Conservation (phyloP, 2,888 invertebrate genomes). For the Biston stratarius region DNA sequence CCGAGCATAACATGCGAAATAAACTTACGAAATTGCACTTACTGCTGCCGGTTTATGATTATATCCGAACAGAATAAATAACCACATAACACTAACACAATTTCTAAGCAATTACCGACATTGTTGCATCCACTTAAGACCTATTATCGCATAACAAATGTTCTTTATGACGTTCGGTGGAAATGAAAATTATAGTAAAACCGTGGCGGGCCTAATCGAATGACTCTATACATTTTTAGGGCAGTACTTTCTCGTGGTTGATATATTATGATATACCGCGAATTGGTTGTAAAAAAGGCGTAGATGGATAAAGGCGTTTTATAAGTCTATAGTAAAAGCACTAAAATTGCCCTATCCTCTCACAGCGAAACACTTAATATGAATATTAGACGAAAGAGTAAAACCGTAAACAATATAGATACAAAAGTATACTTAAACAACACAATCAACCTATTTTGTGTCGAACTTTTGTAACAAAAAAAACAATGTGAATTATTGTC, state of each 20-base stretch:
- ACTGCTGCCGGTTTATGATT: constrained; percentile 56
- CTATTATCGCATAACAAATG: constrained; percentile 36
- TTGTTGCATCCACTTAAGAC: constrained; percentile 38
- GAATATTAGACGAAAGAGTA: background rate
- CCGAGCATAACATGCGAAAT: constrained; percentile 54
- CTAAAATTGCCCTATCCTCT: constrained; percentile 17
- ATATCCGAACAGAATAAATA: constrained; percentile 54
- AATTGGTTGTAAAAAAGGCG: constrained; percentile 58
- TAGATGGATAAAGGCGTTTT: constrained; percentile 43
- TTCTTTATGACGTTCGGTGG: constrained; percentile 36
- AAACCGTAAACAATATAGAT: background rate
- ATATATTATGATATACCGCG: constrained; percentile 56
- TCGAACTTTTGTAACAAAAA: background rate
- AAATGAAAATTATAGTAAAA: constrained; percentile 52
- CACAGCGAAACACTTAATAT: background rate
- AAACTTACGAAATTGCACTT: constrained; percentile 60
- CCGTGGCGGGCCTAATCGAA: constrained; percentile 57
- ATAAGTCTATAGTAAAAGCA: constrained; percentile 19
- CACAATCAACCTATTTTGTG: too few species aligned
- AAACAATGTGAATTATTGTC: constrained; percentile 15
- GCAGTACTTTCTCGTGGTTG: constrained; percentile 56
- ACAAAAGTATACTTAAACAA: too few species aligned
- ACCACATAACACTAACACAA: constrained; percentile 40
- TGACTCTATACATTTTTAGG: constrained; percentile 58
- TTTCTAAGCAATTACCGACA: constrained; percentile 43